Conservation (phyloP, 2,113 vertebrate species). For the Mixornis gularis region DNA sequence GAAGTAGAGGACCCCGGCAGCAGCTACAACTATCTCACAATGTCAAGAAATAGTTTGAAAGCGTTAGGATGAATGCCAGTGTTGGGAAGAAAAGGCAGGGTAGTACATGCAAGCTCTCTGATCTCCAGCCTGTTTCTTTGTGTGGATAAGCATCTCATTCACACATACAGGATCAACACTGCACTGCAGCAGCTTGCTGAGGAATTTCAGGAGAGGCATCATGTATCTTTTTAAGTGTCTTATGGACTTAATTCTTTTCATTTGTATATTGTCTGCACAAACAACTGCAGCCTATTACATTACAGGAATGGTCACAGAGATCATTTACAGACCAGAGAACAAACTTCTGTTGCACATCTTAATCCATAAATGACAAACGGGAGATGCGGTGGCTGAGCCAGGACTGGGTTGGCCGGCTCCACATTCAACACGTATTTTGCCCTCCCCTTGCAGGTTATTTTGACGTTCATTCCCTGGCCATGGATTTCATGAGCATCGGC, state of each 20-base stretch:
- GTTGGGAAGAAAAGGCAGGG: slow-evolving; percentile 1
- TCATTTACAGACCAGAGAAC: background rate
- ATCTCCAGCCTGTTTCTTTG: slow-evolving; percentile 14
- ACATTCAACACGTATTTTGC: background rate
- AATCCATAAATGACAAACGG: background rate
- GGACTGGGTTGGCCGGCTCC: background rate
- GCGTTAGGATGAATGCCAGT: background rate
- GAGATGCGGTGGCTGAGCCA: background rate
- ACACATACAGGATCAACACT: background rate
- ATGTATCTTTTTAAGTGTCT: background rate
- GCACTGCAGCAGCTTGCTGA: slow-evolving; percentile 23
- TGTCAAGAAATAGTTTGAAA: background rate
- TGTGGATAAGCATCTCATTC: background rate
- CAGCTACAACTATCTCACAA: background rate
- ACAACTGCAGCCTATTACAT: background rate
- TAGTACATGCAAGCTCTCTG: slow-evolving; percentile 18
- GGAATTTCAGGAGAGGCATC: slow-evolving; percentile 36
- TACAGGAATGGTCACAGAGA: background rate
- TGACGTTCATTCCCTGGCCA: slow-evolving; percentile 85
- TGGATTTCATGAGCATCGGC: slow-evolving; percentile 97
- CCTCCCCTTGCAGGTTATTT: slow-evolving; percentile 77
- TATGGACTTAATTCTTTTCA: slow-evolving; percentile 27
- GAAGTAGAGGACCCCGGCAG: slow-evolving; percentile 38
- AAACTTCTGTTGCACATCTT: background rate
- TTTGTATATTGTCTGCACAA: background rate